These are phyloP conservation scores for Natator depressus DNA, from an alignment of 2,113 vertebrate genomes.

Conservation along the genomic window DNA sequence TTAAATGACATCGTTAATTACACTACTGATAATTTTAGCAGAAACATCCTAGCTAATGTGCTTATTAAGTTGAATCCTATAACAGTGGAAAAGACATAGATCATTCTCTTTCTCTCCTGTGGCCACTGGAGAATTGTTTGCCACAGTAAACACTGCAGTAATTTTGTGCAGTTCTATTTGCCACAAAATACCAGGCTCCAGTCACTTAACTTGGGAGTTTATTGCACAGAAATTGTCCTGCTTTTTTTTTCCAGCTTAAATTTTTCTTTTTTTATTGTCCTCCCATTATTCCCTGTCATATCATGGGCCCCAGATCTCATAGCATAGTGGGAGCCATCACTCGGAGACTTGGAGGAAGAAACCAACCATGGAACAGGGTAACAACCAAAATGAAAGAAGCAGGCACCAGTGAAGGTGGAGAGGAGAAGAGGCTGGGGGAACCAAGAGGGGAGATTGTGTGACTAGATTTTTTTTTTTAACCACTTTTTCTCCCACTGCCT, in stretches of 20 bases:
- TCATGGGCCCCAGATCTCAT: not conserved
- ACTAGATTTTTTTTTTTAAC: not conserved
- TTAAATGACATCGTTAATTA: not conserved
- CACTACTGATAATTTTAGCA: not conserved
- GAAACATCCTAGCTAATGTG: not conserved
- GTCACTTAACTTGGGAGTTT: not conserved
- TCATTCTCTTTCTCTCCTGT: not conserved
- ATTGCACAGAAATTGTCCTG: not conserved
- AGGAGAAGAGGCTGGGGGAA: not conserved
- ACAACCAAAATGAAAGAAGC: not conserved
- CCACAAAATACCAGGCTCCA: not conserved
- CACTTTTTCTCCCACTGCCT: too few relatives aligned
- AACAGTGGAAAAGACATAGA: not conserved
- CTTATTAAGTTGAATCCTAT: not conserved
- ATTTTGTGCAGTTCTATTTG: not conserved
- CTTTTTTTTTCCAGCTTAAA: not conserved
- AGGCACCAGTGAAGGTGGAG: not conserved
- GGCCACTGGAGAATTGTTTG: not conserved
- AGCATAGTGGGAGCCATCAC: not conserved
- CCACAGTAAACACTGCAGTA: not conserved
- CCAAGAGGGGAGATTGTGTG: not conserved
- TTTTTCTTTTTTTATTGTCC: not conserved
- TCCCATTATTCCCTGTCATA: not conserved
- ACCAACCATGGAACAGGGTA: not conserved
- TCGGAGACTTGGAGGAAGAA: not conserved